These are phyloP conservation scores for Quiscalus mexicanus DNA, from an alignment of 2,113 vertebrate genomes.

Conservation along the genomic window DNA sequence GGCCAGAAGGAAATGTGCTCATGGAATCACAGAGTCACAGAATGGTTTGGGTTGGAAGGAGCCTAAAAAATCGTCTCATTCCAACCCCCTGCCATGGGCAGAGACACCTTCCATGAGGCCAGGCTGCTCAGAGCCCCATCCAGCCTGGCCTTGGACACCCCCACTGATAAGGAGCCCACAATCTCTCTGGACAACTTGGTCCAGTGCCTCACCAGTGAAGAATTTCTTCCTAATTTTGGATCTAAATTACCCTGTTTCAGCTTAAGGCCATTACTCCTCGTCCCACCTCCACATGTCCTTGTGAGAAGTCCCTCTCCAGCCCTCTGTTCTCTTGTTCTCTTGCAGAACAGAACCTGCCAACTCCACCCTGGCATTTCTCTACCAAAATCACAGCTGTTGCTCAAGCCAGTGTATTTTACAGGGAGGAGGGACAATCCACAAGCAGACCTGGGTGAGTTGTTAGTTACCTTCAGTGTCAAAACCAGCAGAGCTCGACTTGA, in stretches of 20 bases:
- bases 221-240: not conserved
- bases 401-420: not conserved
- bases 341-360: not conserved
- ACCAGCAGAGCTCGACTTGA: not conserved
- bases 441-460: not conserved
- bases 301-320: not conserved
- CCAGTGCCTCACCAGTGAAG: not conserved
- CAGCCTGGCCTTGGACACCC: not conserved
- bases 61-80: fast-evolving
- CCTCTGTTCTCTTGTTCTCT: too few species aligned
- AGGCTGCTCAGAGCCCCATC: not conserved
- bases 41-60: not conserved
- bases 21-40: not conserved
- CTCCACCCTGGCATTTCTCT: not conserved
- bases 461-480: not conserved
- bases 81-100: not conserved
- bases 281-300: too few species aligned
- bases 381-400: not conserved
- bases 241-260: not conserved
- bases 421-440: not conserved
- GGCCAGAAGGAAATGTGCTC: not conserved
- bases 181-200: not conserved
- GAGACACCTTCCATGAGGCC: not conserved
- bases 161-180: not conserved
- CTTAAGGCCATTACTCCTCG: not conserved